phyloP scores from a whole-genome alignment of 2,888 invertebrate species.

The Melolontha melolontha region DNA sequence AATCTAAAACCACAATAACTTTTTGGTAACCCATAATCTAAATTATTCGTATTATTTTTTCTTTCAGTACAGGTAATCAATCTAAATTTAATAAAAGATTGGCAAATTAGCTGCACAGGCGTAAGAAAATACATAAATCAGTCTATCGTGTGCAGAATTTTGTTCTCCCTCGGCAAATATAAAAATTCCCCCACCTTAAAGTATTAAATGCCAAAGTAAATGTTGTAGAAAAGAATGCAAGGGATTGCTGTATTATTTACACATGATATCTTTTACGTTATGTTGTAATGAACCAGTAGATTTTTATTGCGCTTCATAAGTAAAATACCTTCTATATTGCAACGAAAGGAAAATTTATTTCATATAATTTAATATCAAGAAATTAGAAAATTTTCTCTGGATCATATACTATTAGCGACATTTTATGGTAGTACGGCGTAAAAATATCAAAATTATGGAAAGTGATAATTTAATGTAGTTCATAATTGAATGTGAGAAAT shows the following conservation, averaged over 20 bases:
- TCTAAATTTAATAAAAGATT: conserved; percentile 32
- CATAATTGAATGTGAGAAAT: no score
- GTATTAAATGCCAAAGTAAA: conserved; percentile 36
- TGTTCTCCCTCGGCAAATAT: conserved; percentile 22
- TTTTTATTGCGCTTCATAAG: no score
- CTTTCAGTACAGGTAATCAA: conserved; percentile 1
- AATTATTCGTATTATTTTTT: neutral
- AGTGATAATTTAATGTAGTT: no score
- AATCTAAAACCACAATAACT: no score
- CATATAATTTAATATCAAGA: no score
- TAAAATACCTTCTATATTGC: no score
- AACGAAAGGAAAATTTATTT: no score
- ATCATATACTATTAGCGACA: no score
- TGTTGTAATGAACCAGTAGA: neutral
- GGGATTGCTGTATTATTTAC: conserved; percentile 1
- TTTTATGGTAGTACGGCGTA: no score
- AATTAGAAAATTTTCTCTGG: no score
- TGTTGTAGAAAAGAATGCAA: conserved; percentile 41
- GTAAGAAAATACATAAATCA: conserved; percentile 37
- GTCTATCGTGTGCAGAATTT: conserved; percentile 39
- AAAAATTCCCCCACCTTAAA: conserved; percentile 8
- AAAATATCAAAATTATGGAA: no score
- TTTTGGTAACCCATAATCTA: neutral
- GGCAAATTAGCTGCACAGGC: conserved; percentile 19
- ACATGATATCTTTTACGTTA: conserved; percentile 1